Conservation (phyloP, 2,888 invertebrate genomes). For the Mylabris sibirica region DNA sequence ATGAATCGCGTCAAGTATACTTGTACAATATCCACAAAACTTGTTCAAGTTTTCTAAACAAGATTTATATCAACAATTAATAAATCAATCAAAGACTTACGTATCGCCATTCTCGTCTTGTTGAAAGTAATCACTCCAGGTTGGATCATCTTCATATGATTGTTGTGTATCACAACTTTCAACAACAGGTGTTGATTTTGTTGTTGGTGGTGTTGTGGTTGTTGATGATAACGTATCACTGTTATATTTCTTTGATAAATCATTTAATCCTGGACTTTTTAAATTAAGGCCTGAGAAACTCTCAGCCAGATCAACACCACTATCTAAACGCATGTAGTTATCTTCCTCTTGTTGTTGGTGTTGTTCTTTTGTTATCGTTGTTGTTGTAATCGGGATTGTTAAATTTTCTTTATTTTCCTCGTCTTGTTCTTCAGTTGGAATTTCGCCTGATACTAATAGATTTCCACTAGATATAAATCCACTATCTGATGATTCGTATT, state of each 20-base stretch:
- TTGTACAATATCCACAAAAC: not conserved
- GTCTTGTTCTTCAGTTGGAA: constrained; percentile 48
- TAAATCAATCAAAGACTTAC: constrained; percentile 67
- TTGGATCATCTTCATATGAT: constrained; percentile 51
- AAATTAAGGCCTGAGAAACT: constrained; percentile 69
- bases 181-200: constrained; percentile 35
- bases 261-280: constrained; percentile 58
- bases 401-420: constrained; percentile 32
- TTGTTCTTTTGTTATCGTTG: constrained; percentile 17
- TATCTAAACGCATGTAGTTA: constrained; percentile 68
- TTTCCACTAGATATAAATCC: constrained; percentile 58
- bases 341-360: constrained; percentile 27
- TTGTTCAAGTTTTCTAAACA: constrained; percentile 24
- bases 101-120: constrained; percentile 89
- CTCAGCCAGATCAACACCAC: constrained; percentile 71
- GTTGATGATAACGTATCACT: constrained; percentile 21
- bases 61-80: constrained; percentile 30
- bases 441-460: constrained; percentile 51
- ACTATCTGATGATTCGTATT: constrained; percentile 47
- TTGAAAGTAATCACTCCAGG: constrained; percentile 74
- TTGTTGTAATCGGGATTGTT: not conserved
- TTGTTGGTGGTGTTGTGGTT: constrained; percentile 8
- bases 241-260: constrained; percentile 47
- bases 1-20: not conserved
- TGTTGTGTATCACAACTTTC: constrained; percentile 18